Percentiles rank a stretch among this genome's conserved stretches.
Conservation (phyloP, 2,113 vertebrate species). For the Leptocoma aspasia region DNA sequence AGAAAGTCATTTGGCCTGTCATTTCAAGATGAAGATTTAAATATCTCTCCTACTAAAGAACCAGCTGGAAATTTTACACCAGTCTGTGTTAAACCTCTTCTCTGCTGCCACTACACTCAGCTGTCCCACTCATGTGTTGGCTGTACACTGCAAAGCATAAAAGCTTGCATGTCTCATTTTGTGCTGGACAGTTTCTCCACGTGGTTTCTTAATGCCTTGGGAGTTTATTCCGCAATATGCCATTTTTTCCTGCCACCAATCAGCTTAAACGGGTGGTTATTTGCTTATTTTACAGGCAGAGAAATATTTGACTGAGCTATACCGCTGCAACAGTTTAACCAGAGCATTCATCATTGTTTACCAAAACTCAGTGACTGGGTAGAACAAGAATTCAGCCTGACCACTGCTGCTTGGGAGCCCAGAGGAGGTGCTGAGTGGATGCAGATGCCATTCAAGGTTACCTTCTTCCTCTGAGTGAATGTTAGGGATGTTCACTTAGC, state of each 20-base stretch:
- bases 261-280: not conserved
- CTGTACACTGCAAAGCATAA: not conserved
- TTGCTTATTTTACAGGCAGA: conserved; percentile 5
- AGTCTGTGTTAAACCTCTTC: not conserved
- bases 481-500: not conserved
- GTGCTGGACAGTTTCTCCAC: not conserved
- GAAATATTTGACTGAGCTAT: not conserved
- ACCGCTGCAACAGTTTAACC: not conserved
- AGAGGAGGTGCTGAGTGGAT: not conserved
- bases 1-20: not conserved
- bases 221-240: not conserved
- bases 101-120: not conserved
- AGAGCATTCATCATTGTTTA: not conserved
- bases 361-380: not conserved
- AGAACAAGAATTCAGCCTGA: not conserved
- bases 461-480: not conserved
- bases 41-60: not conserved
- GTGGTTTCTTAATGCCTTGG: not conserved
- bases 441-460: not conserved
- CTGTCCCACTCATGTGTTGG: not conserved
- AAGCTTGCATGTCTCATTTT: not conserved
- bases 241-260: not conserved
- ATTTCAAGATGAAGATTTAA: not conserved
- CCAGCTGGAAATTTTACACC: not conserved
- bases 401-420: not conserved